A percentile compares a stretch with the other conserved stretches of the same genome.
These are phyloP conservation scores for Rhinella marina DNA, from an alignment of 2,797 vertebrate genomes.

Conservation along the genomic window DNA sequence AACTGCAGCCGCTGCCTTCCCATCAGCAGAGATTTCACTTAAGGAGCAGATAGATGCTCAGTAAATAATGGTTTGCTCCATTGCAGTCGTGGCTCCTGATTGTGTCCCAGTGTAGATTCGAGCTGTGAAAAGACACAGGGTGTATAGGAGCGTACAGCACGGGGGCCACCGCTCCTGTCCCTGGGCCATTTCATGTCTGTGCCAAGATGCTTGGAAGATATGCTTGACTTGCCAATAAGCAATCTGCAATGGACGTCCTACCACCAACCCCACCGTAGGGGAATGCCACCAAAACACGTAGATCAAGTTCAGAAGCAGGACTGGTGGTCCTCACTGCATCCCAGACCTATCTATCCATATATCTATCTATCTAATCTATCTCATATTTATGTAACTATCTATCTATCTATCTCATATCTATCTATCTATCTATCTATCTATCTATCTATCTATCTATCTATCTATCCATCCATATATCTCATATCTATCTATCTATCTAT, in stretches of 20 bases:
- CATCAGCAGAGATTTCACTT: conserved; percentile 40
- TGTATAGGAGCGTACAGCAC: neutral
- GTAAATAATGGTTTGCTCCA: conserved; percentile 44
- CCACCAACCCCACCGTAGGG: too few relatives aligned
- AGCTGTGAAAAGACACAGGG: neutral
- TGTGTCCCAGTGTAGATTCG: neutral
- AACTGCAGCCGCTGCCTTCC: neutral
- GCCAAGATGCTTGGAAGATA: neutral
- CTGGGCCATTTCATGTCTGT: neutral
- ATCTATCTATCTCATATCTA: too few relatives aligned
- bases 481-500: neutral
- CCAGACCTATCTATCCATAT: too few relatives aligned
- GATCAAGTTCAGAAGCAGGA: neutral
- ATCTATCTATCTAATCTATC: too few relatives aligned
- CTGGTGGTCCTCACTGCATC: neutral
- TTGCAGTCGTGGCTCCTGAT: conserved; percentile 13
- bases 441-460: neutral
- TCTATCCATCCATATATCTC: neutral
- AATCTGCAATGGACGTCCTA: too few relatives aligned
- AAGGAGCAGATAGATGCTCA: conserved; percentile 34
- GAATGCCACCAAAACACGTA: neutral
- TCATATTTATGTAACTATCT: too few relatives aligned
- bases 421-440: too few relatives aligned
- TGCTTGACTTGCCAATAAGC: neutral
- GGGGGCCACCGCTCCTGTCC: neutral